Evolutionary conservation across 2,113 vertebrate species (phyloP).

Genomic region (Elgaria multicarinata): DNA sequence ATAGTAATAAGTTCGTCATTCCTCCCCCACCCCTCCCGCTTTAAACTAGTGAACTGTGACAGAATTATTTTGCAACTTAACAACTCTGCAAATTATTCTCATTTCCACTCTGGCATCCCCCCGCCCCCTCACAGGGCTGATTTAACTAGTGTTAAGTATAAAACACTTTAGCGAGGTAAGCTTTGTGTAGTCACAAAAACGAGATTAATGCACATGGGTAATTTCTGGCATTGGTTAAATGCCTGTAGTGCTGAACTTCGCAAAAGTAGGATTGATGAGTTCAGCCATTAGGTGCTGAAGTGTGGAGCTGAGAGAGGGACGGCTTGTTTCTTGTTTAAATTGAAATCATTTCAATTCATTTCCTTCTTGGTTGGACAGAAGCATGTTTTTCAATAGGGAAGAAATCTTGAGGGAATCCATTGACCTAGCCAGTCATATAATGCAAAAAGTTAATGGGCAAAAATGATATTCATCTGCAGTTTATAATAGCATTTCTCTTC

Average conservation of each 20-base stretch:
- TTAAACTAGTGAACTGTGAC: constrained; percentile 24
- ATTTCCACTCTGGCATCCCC: constrained; percentile 50
- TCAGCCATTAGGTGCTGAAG: constrained; percentile 67
- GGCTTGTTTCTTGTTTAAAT: constrained; percentile 72
- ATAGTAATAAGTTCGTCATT: not conserved
- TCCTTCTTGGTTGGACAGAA: constrained; percentile 77
- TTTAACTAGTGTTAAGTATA: constrained; percentile 46
- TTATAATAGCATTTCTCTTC: constrained; percentile 70
- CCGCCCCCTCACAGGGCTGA: constrained; percentile 37
- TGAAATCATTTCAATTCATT: constrained; percentile 81
- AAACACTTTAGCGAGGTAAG: constrained; percentile 48
- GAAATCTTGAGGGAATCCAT: constrained; percentile 79
- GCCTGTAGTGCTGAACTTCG: constrained; percentile 57
- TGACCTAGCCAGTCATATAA: constrained; percentile 77
- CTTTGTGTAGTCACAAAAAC: constrained; percentile 39
- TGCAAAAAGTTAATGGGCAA: constrained; percentile 79
- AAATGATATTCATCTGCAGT: constrained; percentile 79
- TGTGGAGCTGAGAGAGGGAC: constrained; percentile 54
- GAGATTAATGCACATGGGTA: constrained; percentile 27
- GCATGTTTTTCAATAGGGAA: constrained; percentile 74
- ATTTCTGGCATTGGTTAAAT: constrained; percentile 55
- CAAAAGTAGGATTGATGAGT: constrained; percentile 59
- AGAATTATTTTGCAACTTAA: constrained; percentile 54
- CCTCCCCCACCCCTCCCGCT: rapidly evolving
- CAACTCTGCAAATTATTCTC: constrained; percentile 60